Percentiles rank a stretch among this genome's conserved stretches.
Evolutionary conservation across 2,113 vertebrate genomes (phyloP).

Genomic region (Bubo scandiacus): DNA sequence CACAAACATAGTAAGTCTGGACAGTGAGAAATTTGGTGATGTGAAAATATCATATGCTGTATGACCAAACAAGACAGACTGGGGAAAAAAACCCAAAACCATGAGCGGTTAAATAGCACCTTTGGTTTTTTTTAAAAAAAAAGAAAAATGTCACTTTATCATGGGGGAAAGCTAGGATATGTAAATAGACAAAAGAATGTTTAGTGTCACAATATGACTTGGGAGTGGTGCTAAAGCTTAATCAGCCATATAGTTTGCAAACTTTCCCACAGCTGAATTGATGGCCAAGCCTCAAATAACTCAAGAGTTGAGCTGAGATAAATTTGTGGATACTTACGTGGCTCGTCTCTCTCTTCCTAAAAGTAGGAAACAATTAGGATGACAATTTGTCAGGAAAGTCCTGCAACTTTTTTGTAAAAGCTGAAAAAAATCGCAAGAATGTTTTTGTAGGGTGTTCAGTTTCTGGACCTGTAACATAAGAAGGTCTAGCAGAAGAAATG

Average conservation of each 20-base stretch:
- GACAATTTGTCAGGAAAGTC: background rate
- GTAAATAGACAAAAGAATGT: background rate
- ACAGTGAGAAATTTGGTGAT: background rate
- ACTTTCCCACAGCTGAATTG: slow-evolving; percentile 20
- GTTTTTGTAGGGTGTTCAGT: background rate
- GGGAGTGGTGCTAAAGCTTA: slow-evolving; percentile 8
- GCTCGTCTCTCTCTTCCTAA: background rate
- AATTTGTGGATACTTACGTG: background rate
- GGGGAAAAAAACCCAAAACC: background rate
- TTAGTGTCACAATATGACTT: background rate
- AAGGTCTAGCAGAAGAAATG: background rate
- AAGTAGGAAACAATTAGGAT: background rate
- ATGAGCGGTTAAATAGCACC: background rate
- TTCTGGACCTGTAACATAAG: background rate
- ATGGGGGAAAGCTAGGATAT: background rate
- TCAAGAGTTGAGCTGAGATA: background rate
- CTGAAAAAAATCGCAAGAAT: background rate
- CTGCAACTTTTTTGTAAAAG: background rate
- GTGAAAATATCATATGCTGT: background rate
- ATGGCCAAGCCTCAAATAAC: background rate
- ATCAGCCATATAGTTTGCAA: slow-evolving; percentile 1
- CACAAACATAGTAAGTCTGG: background rate
- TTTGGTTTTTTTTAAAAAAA: too few relatives aligned
- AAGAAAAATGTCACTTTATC: background rate
- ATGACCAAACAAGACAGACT: background rate